phyloP scores from a whole-genome alignment of 1,140 invertebrate genomes.

The Solenopsis invicta region DNA sequence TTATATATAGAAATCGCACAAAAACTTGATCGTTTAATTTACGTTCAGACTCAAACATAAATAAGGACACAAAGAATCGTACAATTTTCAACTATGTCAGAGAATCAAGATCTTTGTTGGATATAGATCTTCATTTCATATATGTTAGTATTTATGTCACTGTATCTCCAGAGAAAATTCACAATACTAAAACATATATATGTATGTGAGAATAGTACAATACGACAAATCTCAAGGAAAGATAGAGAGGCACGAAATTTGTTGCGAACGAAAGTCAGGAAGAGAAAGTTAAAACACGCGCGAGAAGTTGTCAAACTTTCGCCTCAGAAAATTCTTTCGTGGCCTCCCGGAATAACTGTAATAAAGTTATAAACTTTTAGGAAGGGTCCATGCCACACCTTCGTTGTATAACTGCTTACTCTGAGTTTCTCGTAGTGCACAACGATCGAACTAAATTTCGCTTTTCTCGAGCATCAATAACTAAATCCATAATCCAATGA shows the following conservation, averaged over 20 bases:
- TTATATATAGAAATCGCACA: constrained; percentile 47
- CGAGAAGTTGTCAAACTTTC: constrained; percentile 76
- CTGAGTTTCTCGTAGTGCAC: constrained; percentile 25
- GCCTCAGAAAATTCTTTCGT: constrained; percentile 79
- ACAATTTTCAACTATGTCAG: constrained; percentile 66
- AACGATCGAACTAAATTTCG: constrained; percentile 69
- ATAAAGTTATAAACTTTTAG: constrained; percentile 80
- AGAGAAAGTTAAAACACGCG: constrained; percentile 69
- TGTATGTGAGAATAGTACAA: neutral
- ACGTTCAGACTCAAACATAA: constrained; percentile 37
- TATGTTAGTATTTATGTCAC: constrained; percentile 52
- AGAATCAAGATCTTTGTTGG: constrained; percentile 70
- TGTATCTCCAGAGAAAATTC: constrained; percentile 22
- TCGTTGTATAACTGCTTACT: constrained; percentile 75
- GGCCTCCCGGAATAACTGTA: constrained; percentile 72
- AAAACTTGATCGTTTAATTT: constrained; percentile 69
- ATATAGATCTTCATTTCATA: neutral
- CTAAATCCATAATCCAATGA: constrained; percentile 1
- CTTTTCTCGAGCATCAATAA: constrained; percentile 34
- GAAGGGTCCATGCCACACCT: constrained; percentile 23
- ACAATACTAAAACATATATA: constrained; percentile 30
- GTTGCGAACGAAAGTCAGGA: constrained; percentile 36
- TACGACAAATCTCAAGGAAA: neutral
- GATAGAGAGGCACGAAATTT: constrained; percentile 56
- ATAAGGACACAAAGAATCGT: constrained; percentile 7